phyloP scores from a whole-genome alignment of 1,140 invertebrate species.

The Anastatus disparis region DNA sequence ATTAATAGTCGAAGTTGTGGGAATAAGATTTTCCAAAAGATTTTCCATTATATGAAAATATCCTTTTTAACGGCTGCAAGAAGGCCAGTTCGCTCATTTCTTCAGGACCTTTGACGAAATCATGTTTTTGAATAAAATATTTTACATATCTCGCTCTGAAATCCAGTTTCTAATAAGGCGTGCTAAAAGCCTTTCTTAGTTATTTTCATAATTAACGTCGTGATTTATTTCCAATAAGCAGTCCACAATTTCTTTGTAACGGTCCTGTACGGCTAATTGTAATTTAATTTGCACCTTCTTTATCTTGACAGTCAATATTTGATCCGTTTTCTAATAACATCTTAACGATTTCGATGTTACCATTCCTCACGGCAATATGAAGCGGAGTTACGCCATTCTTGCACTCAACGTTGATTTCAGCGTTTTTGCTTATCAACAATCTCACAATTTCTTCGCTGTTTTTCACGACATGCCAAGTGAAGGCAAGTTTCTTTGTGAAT shows the following conservation, averaged over 20 bases:
- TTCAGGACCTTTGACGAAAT: background rate
- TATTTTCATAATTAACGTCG: background rate
- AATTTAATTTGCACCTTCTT: background rate
- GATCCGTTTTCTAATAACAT: background rate
- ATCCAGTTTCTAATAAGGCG: background rate
- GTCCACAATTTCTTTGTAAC: background rate
- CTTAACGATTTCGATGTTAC: background rate
- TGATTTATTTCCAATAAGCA: background rate
- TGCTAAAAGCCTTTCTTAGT: background rate
- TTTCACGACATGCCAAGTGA: background rate
- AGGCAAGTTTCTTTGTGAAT: background rate
- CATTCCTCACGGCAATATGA: background rate
- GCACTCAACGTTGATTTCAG: background rate
- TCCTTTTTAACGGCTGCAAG: background rate
- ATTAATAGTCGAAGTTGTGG: background rate
- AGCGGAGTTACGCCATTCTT: background rate
- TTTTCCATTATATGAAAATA: background rate
- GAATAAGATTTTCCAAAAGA: background rate
- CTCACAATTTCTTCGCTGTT: background rate
- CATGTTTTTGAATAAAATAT: background rate
- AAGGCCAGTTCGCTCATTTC: background rate
- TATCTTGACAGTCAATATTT: background rate
- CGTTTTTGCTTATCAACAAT: background rate
- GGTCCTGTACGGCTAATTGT: background rate
- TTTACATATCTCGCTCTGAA: background rate